A percentile compares a stretch with the other conserved stretches of the same genome.
phyloP scores from a whole-genome alignment of 2,797 vertebrate species.

The Sphaeramia orbicularis region DNA sequence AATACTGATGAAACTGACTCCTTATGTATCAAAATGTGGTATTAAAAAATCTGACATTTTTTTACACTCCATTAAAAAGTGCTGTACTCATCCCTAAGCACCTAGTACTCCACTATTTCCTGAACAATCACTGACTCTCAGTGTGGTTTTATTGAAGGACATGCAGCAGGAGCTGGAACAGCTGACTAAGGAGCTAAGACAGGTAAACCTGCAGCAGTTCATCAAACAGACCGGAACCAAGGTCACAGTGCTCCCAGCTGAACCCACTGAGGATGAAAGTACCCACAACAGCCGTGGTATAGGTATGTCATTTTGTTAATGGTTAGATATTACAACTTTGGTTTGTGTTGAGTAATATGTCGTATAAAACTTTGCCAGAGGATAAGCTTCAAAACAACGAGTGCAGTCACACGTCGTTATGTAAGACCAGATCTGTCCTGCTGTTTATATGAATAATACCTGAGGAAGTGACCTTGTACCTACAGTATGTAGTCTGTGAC shows the following conservation, averaged over 20 bases:
- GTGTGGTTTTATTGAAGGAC: conserved; percentile 83
- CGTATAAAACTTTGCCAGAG: not conserved
- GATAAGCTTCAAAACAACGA: not conserved
- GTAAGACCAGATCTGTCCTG: not conserved
- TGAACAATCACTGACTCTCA: conserved; percentile 3
- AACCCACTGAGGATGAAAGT: conserved; percentile 89
- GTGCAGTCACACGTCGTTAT: not conserved
- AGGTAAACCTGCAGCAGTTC: conserved; percentile 98
- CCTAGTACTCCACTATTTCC: not conserved
- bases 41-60: not conserved
- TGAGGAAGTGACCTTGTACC: not conserved
- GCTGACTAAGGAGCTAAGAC: conserved; percentile 96
- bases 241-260: conserved; percentile 95
- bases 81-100: no score
- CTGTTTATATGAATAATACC: conserved; percentile 8
- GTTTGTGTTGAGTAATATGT: not conserved
- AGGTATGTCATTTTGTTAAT: conserved; percentile 71
- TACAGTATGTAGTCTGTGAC: not conserved
- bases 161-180: conserved; percentile 96
- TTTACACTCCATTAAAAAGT: not conserved
- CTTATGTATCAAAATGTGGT: no score
- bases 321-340: not conserved
- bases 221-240: conserved; percentile 98
- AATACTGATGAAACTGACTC: no score
- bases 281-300: conserved; percentile 75